phyloP scores from a whole-genome alignment of 2,888 invertebrate species.

The Pollenia angustigena region DNA sequence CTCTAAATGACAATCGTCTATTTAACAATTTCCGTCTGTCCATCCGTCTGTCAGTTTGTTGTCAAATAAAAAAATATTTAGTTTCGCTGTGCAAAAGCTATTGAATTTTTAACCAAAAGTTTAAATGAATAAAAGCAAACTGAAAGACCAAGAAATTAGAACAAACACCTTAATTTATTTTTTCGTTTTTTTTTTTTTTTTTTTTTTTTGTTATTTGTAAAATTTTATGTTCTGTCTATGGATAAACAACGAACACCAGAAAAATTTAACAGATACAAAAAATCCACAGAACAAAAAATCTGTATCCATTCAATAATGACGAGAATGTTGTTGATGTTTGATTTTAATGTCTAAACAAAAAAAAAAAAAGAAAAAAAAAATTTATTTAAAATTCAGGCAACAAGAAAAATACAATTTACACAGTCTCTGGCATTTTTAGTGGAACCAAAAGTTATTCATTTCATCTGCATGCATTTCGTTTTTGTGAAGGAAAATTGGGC shows the following conservation, averaged over 20 bases:
- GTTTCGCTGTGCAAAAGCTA: conserved; percentile 2
- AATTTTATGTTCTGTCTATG: not conserved
- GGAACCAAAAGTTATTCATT: too few species aligned
- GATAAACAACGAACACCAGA: not conserved
- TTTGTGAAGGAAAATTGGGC: not conserved
- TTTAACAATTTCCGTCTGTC: not conserved
- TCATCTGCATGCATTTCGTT: not conserved
- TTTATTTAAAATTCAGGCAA: conserved; percentile 21
- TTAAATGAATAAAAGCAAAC: not conserved
- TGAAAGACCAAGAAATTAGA: not conserved
- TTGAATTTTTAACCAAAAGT: conserved; percentile 34
- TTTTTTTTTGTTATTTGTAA: too few species aligned
- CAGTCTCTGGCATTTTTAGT: too few species aligned
- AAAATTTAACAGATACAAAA: not conserved
- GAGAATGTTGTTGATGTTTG: conserved; percentile 33
- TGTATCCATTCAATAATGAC: not conserved
- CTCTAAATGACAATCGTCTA: not conserved
- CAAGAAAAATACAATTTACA: not conserved
- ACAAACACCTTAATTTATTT: conserved; percentile 7
- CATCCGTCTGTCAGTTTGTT: not conserved
- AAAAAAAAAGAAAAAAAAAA: too few species aligned
- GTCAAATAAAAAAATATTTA: not conserved
- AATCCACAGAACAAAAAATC: not conserved
- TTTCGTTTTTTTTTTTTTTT: not conserved
- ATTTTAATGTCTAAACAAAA: conserved; percentile 36